phyloP scores from a whole-genome alignment of 2,888 invertebrate species.

The Scaptomyza flava region DNA sequence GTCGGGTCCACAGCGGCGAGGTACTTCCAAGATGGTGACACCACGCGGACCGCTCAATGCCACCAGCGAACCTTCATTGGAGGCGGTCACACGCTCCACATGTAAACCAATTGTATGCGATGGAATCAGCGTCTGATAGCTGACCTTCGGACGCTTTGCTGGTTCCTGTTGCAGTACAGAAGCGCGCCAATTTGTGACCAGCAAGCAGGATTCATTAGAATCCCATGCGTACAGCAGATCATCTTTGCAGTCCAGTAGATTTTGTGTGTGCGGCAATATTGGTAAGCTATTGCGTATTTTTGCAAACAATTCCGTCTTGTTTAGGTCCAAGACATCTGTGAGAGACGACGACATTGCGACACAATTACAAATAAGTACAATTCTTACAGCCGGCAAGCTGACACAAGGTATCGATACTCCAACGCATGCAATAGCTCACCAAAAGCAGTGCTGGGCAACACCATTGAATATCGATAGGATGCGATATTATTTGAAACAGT shows the following conservation, averaged over 20 bases:
- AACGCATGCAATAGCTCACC: neutral
- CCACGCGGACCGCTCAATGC: conserved; percentile 88
- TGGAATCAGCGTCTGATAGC: conserved; percentile 87
- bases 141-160: conserved; percentile 26
- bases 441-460: neutral
- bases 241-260: conserved; percentile 87
- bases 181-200: conserved; percentile 86
- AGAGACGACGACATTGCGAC: conserved; percentile 78
- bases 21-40: conserved; percentile 88
- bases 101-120: conserved; percentile 88
- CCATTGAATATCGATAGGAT: neutral
- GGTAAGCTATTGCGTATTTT: conserved; percentile 86
- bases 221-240: conserved; percentile 88
- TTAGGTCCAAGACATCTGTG: conserved; percentile 86
- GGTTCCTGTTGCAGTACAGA: conserved; percentile 75
- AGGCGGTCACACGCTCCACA: conserved; percentile 87
- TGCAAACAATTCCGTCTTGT: conserved; percentile 86
- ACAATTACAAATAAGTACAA: conserved; percentile 26
- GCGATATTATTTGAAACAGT: neutral
- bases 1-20: conserved; percentile 88
- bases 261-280: conserved; percentile 85
- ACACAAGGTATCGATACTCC: conserved; percentile 10
- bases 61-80: conserved; percentile 87
- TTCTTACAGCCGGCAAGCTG: conserved; percentile 20
- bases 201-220: conserved; percentile 86